phyloP scores from a whole-genome alignment of 2,888 invertebrate species.

The Margaritifera margaritifera region DNA sequence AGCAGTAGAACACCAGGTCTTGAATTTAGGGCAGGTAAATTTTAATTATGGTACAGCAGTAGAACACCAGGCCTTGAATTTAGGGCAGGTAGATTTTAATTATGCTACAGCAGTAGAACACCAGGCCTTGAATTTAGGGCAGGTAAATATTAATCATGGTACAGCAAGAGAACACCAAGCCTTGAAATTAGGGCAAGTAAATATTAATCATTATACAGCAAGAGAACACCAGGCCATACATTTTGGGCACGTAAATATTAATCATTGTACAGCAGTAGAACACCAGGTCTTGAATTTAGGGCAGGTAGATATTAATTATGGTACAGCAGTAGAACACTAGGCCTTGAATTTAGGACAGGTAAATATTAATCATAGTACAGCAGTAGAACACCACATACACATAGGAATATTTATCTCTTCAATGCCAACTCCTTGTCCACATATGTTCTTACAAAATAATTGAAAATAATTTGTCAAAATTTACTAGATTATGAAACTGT shows the following conservation, averaged over 20 bases:
- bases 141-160: conserved; percentile 13
- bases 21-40: conserved; percentile 85
- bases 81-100: conserved; percentile 78
- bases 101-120: conserved; percentile 79
- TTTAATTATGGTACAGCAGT: conserved; percentile 74
- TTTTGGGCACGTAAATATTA: conserved; percentile 79
- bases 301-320: conserved; percentile 67
- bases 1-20: conserved; percentile 86
- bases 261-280: conserved; percentile 77
- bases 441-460: no score
- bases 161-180: conserved; percentile 88
- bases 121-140: conserved; percentile 93
- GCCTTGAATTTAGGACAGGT: conserved; percentile 90
- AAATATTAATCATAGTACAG: conserved; percentile 61
- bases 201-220: conserved; percentile 72
- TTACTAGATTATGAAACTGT: no score
- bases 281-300: conserved; percentile 93
- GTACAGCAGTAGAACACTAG: conserved; percentile 84
- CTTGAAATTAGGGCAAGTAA: conserved; percentile 86
- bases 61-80: conserved; percentile 89
- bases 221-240: conserved; percentile 89
- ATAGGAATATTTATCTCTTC: no score
- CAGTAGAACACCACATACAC: conserved; percentile 88
- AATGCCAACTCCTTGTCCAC: no score
- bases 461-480: no score